Conservation (phyloP, 2,113 vertebrate genomes). For the Ammospiza caudacuta region DNA sequence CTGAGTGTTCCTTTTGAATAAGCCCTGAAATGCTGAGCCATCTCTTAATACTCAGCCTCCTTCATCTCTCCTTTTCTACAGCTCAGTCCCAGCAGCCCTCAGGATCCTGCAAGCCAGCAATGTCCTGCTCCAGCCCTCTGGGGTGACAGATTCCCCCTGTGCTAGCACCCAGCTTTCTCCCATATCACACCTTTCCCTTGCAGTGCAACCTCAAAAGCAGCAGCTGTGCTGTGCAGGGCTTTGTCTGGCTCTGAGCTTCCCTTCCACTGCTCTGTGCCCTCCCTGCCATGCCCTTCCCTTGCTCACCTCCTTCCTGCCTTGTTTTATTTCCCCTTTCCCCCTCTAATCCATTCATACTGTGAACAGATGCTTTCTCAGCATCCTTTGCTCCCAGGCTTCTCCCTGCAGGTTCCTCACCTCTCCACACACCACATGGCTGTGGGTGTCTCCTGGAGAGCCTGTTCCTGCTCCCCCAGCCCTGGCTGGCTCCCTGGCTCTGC, state of each 20-base stretch:
- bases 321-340: not conserved
- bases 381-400: not conserved
- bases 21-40: not conserved
- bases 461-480: not conserved
- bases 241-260: not conserved
- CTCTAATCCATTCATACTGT: not conserved
- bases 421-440: accelerated
- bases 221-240: not conserved
- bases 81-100: not conserved
- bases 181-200: not conserved
- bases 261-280: not conserved
- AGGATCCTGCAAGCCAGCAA: not conserved
- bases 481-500: not conserved
- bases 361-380: not conserved
- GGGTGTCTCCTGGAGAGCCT: not conserved
- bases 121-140: not conserved
- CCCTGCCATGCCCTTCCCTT: not conserved
- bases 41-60: not conserved
- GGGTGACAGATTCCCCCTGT: not conserved
- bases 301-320: not conserved
- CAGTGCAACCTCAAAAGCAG: not conserved
- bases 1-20: not conserved
- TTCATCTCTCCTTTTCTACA: not conserved
- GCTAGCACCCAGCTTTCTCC: not conserved
- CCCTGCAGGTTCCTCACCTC: not conserved